Percentiles rank a stretch among this genome's conserved stretches.
phyloP scores from a whole-genome alignment of 2,888 invertebrate genomes.

The Cantharis rufa region DNA sequence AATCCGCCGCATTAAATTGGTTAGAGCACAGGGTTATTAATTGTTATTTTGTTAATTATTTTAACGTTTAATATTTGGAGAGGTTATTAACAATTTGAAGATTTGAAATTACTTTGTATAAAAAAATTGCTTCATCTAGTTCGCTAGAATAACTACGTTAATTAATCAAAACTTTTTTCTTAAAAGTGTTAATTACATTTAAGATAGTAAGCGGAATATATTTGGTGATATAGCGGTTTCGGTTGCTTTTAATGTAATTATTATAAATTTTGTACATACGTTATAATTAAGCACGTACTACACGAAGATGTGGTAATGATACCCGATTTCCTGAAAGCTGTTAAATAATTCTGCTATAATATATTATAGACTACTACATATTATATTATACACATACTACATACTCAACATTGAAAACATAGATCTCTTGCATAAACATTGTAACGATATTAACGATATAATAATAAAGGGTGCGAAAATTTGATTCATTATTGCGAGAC shows the following conservation, averaged over 20 bases:
- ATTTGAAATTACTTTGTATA: background rate
- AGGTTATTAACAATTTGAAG: background rate
- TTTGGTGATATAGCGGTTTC: background rate
- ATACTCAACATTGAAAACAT: background rate
- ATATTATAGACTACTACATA: background rate
- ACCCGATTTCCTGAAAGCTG: background rate
- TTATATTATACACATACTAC: background rate
- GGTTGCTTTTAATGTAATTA: background rate
- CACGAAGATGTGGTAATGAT: background rate
- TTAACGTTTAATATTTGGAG: no score
- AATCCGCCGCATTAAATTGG: no score
- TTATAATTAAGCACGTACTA: background rate
- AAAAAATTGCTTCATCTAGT: background rate
- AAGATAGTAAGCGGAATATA: background rate
- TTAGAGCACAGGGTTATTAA: no score
- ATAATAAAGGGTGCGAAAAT: background rate
- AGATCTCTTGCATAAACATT: background rate
- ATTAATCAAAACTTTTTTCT: background rate
- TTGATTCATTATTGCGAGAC: background rate
- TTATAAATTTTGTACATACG: background rate
- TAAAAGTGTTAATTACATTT: background rate
- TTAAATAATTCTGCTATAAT: background rate
- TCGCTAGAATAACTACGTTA: background rate
- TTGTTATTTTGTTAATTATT: no score
- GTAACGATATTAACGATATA: no score